Conservation (phyloP, 2,113 vertebrate genomes). For the Urocitellus parryii region DNA sequence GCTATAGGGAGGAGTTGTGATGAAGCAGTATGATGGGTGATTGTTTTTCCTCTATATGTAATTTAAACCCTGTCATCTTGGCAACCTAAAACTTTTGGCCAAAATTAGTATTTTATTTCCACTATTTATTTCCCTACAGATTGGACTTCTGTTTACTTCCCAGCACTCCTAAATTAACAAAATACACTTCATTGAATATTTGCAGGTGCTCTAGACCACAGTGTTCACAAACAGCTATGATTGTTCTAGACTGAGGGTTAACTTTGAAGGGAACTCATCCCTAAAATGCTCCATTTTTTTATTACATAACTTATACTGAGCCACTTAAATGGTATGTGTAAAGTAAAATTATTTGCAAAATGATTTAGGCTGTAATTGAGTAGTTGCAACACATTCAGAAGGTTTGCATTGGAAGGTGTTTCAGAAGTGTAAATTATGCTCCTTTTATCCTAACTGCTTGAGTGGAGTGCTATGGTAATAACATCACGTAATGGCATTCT, state of each 20-base stretch:
- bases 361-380: not conserved
- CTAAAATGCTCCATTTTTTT: not conserved
- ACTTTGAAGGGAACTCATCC: not conserved
- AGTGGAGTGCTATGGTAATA: not conserved
- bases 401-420: not conserved
- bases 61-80: not conserved
- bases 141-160: not conserved
- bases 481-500: not conserved
- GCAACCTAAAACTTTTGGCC: not conserved
- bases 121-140: conserved; percentile 14
- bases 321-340: not conserved
- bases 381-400: not conserved
- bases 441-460: not conserved
- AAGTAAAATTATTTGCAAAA: conserved; percentile 23
- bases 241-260: not conserved
- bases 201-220: not conserved
- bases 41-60: not conserved
- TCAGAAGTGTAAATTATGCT: not conserved
- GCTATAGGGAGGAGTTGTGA: not conserved
- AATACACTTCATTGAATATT: conserved; percentile 2
- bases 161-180: conserved; percentile 6
- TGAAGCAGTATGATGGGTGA: not conserved
- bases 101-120: conserved; percentile 41
- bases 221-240: not conserved
- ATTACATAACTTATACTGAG: not conserved